Conservation (phyloP, 2,113 vertebrate species). For the Diglossa brunneiventris region DNA sequence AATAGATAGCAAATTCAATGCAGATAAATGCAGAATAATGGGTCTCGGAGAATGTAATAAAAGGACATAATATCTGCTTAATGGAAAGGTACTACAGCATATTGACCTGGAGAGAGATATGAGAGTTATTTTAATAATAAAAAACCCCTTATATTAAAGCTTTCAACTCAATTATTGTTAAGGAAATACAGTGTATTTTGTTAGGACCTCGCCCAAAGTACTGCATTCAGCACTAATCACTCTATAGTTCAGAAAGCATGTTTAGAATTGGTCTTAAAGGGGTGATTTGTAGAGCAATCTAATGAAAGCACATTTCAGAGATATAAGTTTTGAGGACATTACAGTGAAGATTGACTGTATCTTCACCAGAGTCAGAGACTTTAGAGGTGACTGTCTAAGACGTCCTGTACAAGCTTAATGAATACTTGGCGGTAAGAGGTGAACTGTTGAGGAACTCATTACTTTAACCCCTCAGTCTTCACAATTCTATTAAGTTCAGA, state of each 20-base stretch:
- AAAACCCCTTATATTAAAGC: constrained; percentile 68
- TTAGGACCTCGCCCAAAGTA: constrained; percentile 70
- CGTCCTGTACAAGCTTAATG: constrained; percentile 42
- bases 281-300: constrained; percentile 69
- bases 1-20: constrained; percentile 81
- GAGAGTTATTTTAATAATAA: constrained; percentile 80
- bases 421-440: constrained; percentile 38
- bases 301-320: constrained; percentile 67
- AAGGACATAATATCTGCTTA: constrained; percentile 79
- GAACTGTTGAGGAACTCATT: constrained; percentile 62
- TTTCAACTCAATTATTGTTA: constrained; percentile 72
- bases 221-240: constrained; percentile 66
- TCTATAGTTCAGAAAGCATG: constrained; percentile 58
- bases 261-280: constrained; percentile 72
- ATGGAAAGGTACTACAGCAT: constrained; percentile 73
- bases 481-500: constrained; percentile 70
- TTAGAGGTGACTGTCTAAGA: constrained; percentile 62
- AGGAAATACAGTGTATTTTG: constrained; percentile 63
- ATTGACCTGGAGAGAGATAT: constrained; percentile 77
- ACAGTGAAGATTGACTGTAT: constrained; percentile 68
- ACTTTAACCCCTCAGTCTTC: constrained; percentile 65
- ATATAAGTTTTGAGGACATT: constrained; percentile 71
- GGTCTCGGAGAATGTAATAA: constrained; percentile 77
- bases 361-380: constrained; percentile 61
- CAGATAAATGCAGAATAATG: constrained; percentile 83